A percentile compares a stretch with the other conserved stretches of the same genome.
Evolutionary conservation across 2,888 invertebrate species (phyloP).

Genomic region (Cyclophora punctaria): DNA sequence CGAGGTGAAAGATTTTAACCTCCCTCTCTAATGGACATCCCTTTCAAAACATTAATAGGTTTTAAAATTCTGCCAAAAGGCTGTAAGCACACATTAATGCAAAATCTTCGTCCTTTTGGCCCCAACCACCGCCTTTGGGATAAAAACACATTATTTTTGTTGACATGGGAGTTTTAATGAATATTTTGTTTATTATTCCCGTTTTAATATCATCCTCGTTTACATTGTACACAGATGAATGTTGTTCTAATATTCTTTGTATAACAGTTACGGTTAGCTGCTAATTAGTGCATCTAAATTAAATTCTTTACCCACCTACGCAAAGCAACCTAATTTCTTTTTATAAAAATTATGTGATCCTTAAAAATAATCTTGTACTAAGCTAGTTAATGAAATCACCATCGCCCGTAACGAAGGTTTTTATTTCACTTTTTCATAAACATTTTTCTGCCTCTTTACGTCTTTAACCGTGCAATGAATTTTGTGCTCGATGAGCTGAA

Average conservation of each 20-base stretch:
- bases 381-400: neutral
- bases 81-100: slow-evolving; percentile 27
- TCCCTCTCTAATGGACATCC: slow-evolving; percentile 54
- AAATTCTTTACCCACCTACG: slow-evolving; percentile 2
- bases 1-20: slow-evolving; percentile 44
- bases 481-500: slow-evolving; percentile 17
- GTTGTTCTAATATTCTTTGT: neutral
- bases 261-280: neutral
- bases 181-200: neutral
- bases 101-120: slow-evolving; percentile 23
- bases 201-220: neutral
- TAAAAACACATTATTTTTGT: slow-evolving; percentile 10
- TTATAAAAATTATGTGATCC: too few relatives aligned
- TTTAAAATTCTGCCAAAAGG: slow-evolving; percentile 39
- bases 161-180: slow-evolving; percentile 8
- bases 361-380: too few relatives aligned
- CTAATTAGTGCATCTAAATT: neutral
- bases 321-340: slow-evolving; percentile 1
- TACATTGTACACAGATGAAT: neutral
- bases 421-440: slow-evolving; percentile 13
- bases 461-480: slow-evolving; percentile 19
- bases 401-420: slow-evolving; percentile 5
- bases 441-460: slow-evolving; percentile 15
- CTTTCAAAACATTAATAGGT: slow-evolving; percentile 53
- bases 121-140: slow-evolving; percentile 11